Conservation (phyloP, 2,797 vertebrate genomes). For the Gymnothorax javanicus region DNA sequence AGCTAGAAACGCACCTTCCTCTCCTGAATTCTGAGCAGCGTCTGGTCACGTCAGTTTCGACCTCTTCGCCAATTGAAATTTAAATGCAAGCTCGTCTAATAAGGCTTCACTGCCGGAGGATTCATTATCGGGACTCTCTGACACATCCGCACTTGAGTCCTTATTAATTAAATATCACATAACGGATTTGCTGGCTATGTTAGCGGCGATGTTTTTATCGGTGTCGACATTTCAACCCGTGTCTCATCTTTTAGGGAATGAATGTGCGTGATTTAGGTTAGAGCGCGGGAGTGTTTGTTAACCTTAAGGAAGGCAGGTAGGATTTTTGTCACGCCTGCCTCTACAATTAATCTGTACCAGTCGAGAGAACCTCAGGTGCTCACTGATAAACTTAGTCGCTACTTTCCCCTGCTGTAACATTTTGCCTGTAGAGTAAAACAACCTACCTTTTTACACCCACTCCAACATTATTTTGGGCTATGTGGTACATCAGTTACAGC, state of each 20-base stretch:
- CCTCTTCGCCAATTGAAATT: neutral
- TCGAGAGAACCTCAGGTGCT: neutral
- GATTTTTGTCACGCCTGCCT: neutral
- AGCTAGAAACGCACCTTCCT: neutral
- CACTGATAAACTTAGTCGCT: neutral
- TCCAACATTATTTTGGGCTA: no score
- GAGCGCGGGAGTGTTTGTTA: neutral
- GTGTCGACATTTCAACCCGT: neutral
- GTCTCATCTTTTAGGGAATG: neutral
- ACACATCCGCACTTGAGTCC: neutral
- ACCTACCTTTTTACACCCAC: no score
- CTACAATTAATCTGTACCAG: neutral
- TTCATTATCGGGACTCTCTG: neutral
- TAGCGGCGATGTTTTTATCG: neutral
- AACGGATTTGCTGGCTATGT: neutral
- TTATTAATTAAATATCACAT: constrained; percentile 6
- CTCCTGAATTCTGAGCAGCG: neutral
- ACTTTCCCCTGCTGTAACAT: neutral
- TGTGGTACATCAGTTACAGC: no score
- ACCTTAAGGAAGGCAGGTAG: neutral
- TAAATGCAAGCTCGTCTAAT: neutral
- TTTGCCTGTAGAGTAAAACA: neutral
- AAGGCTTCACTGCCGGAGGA: neutral
- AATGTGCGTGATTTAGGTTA: neutral
- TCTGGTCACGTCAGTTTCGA: neutral